These are phyloP conservation scores for Tanytarsus gracilentus DNA, from an alignment of 2,888 invertebrate genomes.

Conservation along the genomic window DNA sequence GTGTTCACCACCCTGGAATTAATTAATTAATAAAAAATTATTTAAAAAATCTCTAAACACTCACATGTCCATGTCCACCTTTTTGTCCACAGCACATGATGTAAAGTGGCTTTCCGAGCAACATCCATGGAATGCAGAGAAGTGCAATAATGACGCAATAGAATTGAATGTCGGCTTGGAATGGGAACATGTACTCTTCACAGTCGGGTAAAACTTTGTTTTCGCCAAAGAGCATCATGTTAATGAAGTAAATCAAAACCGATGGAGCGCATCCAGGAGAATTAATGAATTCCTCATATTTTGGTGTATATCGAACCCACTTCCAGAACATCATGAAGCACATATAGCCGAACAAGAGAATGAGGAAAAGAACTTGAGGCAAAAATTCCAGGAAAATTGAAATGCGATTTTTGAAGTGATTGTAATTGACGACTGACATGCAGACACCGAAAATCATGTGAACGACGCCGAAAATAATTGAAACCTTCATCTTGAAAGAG, in stretches of 20 bases:
- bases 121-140: slow-evolving; percentile 86
- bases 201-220: slow-evolving; percentile 43
- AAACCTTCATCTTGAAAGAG: slow-evolving; percentile 93
- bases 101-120: slow-evolving; percentile 81
- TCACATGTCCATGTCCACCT: slow-evolving; percentile 30
- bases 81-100: slow-evolving; percentile 50
- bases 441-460: slow-evolving; percentile 93
- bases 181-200: slow-evolving; percentile 57
- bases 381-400: slow-evolving; percentile 75
- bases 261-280: slow-evolving; percentile 59
- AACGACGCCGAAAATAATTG: slow-evolving; percentile 83
- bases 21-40: slow-evolving; percentile 6
- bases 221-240: slow-evolving; percentile 63
- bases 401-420: slow-evolving; percentile 58
- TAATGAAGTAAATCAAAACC: slow-evolving; percentile 66
- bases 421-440: slow-evolving; percentile 68
- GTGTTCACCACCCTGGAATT: slow-evolving; percentile 34
- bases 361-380: slow-evolving; percentile 83
- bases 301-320: slow-evolving; percentile 64
- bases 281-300: slow-evolving; percentile 35
- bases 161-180: slow-evolving; percentile 63
- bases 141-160: slow-evolving; percentile 70
- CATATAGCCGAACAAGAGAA: slow-evolving; percentile 84
- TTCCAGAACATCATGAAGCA: slow-evolving; percentile 86
- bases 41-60: neutral